phyloP scores from a whole-genome alignment of 2,797 vertebrate species.

The Tokudaia muenninki region DNA sequence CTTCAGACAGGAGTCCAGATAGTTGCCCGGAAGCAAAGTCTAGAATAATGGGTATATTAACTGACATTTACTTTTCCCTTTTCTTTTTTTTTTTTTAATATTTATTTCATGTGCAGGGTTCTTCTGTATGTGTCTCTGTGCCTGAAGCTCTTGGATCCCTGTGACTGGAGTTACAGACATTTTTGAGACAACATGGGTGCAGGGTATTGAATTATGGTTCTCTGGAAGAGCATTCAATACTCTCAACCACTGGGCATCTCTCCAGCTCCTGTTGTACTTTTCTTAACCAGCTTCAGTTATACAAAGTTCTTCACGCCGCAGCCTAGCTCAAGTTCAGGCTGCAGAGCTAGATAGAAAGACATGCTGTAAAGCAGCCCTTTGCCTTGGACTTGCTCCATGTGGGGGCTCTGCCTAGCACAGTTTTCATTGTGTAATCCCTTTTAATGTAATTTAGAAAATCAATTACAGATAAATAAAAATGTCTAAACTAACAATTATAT shows the following conservation, averaged over 20 bases:
- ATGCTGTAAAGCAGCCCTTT: not conserved
- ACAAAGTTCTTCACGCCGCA: not conserved
- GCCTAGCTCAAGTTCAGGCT: no score
- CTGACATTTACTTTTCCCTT: not conserved
- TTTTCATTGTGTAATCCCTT: not conserved
- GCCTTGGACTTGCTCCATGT: no score
- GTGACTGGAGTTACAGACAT: not conserved
- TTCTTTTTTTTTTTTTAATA: no score
- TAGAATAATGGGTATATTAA: not conserved
- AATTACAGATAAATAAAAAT: not conserved
- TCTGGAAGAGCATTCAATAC: not conserved
- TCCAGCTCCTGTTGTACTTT: not conserved
- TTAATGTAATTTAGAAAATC: not conserved
- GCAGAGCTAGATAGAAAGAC: not conserved
- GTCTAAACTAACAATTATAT: not conserved
- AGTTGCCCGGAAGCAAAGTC: no score
- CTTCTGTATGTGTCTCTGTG: not conserved
- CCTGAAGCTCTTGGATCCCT: not conserved
- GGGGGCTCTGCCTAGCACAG: not conserved
- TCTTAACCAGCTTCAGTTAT: rapidly evolving
- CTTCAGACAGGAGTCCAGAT: not conserved
- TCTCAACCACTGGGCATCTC: not conserved
- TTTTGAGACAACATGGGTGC: not conserved
- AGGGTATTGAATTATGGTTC: not conserved
- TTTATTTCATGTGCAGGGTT: not conserved